Evolutionary conservation across 2,888 invertebrate species (phyloP).

Genomic region (Troides aeacus): DNA sequence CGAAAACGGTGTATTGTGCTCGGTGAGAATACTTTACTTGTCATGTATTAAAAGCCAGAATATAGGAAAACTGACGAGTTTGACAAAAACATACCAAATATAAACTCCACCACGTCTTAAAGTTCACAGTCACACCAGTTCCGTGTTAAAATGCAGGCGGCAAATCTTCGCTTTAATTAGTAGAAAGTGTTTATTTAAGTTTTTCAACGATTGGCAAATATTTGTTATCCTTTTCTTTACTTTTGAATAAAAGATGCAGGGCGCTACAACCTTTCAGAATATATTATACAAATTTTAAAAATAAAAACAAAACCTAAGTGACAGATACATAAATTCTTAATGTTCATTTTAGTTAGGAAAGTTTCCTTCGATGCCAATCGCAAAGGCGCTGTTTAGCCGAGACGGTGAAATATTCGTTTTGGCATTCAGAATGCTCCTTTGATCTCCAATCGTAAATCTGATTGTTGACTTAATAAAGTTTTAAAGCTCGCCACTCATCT

Average conservation of each 20-base stretch:
- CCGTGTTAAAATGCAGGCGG: too few species aligned
- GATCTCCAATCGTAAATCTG: conserved; percentile 66
- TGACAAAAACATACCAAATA: too few species aligned
- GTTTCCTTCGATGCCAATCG: conserved; percentile 73
- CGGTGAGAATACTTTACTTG: too few species aligned
- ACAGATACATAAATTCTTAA: conserved; percentile 77
- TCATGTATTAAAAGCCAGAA: too few species aligned
- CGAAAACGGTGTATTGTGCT: too few species aligned
- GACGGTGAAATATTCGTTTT: conserved; percentile 76
- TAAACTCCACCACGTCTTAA: too few species aligned
- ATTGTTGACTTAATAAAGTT: conserved; percentile 71
- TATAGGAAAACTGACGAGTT: too few species aligned
- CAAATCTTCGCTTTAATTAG: too few species aligned
- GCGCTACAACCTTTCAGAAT: conserved; percentile 68
- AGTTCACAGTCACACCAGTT: too few species aligned
- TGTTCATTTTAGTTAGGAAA: conserved; percentile 73
- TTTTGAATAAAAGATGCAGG: conserved; percentile 53
- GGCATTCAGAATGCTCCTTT: conserved; percentile 60
- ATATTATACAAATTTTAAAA: conserved; percentile 80
- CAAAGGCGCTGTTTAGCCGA: conserved; percentile 60
- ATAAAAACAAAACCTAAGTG: conserved; percentile 75
- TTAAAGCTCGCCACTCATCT: conserved; percentile 71
- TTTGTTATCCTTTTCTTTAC: conserved; percentile 33
- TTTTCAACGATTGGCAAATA: not conserved
- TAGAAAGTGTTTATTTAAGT: not conserved